phyloP scores from a whole-genome alignment of 2,113 vertebrate species.

The Semicossyphus pulcher region DNA sequence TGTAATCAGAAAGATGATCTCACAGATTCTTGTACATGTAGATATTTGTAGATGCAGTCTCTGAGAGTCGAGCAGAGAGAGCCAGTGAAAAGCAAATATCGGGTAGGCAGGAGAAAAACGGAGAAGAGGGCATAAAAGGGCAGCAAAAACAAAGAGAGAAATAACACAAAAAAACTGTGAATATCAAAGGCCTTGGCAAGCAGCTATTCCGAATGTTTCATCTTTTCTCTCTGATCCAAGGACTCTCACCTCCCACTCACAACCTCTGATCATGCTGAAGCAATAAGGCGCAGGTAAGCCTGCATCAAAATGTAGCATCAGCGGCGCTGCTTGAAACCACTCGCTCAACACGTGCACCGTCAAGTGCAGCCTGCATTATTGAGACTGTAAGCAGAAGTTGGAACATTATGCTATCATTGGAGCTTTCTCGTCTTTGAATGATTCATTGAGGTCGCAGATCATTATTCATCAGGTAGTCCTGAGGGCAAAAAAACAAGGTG shows the following conservation, averaged over 20 bases:
- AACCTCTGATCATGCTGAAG: slow-evolving; percentile 32
- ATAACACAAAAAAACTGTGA: not conserved
- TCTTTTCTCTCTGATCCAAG: slow-evolving; percentile 40
- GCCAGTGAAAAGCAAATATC: slow-evolving; percentile 10
- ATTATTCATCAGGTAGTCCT: slow-evolving; percentile 31
- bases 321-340: slow-evolving; percentile 4
- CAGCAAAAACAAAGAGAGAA: not conserved
- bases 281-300: slow-evolving; percentile 37
- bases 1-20: not conserved
- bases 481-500: slow-evolving; percentile 19
- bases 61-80: not conserved
- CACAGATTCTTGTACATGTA: not conserved
- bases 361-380: slow-evolving; percentile 4
- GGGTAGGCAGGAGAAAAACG: not conserved
- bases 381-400: slow-evolving; percentile 10
- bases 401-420: slow-evolving; percentile 11
- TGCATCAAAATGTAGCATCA: slow-evolving; percentile 17
- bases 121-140: not conserved
- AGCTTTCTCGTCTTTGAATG: slow-evolving; percentile 27
- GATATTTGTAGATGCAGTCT: not conserved
- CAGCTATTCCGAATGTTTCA: slow-evolving; percentile 24
- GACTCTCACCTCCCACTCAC: slow-evolving; percentile 41
- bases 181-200: slow-evolving; percentile 18
- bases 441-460: slow-evolving; percentile 17
- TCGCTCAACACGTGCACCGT: not conserved